Percentiles rank a stretch among this genome's conserved stretches.
phyloP scores from a whole-genome alignment of 2,888 invertebrate species.

The Entomobrya proxima region DNA sequence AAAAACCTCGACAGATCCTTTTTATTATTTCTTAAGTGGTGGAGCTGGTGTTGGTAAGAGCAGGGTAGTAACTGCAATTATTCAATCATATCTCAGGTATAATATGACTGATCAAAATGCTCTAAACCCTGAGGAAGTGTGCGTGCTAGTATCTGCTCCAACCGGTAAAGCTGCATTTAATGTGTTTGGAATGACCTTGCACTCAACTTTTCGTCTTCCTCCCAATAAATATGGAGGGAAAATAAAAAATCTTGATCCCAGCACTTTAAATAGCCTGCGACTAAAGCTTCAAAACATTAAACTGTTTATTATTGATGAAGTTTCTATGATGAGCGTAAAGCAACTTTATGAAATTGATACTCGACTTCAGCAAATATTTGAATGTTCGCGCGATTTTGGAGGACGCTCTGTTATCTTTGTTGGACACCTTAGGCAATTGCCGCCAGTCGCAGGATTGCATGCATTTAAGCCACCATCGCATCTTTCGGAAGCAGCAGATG shows the following conservation, averaged over 20 bases:
- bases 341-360: slow-evolving; percentile 37
- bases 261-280: background rate
- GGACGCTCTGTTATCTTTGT: slow-evolving; percentile 50
- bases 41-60: slow-evolving; percentile 76
- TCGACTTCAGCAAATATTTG: slow-evolving; percentile 33
- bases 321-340: slow-evolving; percentile 41
- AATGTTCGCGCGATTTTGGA: slow-evolving; percentile 26
- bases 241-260: background rate
- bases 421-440: slow-evolving; percentile 65
- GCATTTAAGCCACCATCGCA: slow-evolving; percentile 30
- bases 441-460: slow-evolving; percentile 59
- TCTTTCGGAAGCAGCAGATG: background rate
- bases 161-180: slow-evolving; percentile 75
- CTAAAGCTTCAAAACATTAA: background rate
- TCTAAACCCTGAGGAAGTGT: slow-evolving; percentile 7
- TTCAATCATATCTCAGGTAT: slow-evolving; percentile 46
- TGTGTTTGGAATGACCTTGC: slow-evolving; percentile 75
- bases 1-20: slow-evolving; percentile 69
- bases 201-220: slow-evolving; percentile 71
- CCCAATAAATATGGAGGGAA: background rate
- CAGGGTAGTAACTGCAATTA: slow-evolving; percentile 74
- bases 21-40: slow-evolving; percentile 74
- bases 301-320: slow-evolving; percentile 54
- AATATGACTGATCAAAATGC: slow-evolving; percentile 14
- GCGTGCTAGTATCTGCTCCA: slow-evolving; percentile 63